Evolutionary conservation across 1,140 invertebrate genomes (phyloP).

Genomic region (Heliconius hermathena): DNA sequence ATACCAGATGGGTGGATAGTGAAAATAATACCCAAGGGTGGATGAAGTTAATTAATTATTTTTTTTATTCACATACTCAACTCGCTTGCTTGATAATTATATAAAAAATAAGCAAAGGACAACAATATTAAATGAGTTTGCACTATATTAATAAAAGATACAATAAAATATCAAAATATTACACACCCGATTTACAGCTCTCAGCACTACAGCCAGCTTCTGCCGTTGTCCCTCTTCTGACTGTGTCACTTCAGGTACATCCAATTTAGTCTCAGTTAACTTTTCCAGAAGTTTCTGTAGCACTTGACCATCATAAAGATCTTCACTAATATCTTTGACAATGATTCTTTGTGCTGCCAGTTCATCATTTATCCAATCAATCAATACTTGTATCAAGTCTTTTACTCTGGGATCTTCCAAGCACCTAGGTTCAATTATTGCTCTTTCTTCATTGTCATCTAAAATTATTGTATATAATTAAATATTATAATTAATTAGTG

Average conservation of each 20-base stretch:
- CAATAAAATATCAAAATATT: background rate
- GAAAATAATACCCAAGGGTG: too few relatives aligned
- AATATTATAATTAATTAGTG: too few relatives aligned
- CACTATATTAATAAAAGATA: background rate
- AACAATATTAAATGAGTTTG: too few relatives aligned
- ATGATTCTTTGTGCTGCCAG: constrained; percentile 98
- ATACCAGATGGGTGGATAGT: too few relatives aligned
- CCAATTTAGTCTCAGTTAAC: constrained; percentile 93
- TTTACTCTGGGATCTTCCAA: constrained; percentile 93
- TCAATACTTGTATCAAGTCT: constrained; percentile 93
- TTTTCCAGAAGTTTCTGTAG: constrained; percentile 98
- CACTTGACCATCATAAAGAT: constrained; percentile 99
- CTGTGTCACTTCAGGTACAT: constrained; percentile 99
- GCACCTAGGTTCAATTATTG: constrained; percentile 95
- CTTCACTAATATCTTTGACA: constrained; percentile 97
- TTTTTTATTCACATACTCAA: too few relatives aligned
- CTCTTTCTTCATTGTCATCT: constrained; percentile 98
- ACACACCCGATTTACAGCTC: constrained; percentile 89
- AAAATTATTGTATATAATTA: constrained; percentile 28
- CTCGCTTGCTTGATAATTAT: too few relatives aligned
- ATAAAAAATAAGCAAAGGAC: too few relatives aligned
- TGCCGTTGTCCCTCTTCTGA: constrained; percentile 98
- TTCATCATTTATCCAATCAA: constrained; percentile 99
- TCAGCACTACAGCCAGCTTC: constrained; percentile 94
- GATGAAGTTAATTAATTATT: too few relatives aligned